These are phyloP conservation scores for Thymelicus sylvestris DNA, from an alignment of 2,888 invertebrate genomes.

Conservation along the genomic window DNA sequence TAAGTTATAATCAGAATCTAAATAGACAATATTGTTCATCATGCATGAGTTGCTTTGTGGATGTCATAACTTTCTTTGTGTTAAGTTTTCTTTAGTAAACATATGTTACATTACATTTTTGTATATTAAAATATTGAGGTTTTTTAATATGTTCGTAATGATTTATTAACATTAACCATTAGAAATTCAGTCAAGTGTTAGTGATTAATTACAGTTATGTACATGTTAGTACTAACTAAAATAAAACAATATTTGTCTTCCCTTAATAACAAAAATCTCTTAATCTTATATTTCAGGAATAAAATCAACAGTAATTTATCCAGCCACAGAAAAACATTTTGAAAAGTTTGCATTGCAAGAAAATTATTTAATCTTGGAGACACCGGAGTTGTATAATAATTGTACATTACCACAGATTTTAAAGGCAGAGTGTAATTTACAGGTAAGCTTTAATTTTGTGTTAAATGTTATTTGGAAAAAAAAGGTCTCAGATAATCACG, in stretches of 20 bases:
- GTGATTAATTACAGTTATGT: too few species aligned
- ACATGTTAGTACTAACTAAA: too few species aligned
- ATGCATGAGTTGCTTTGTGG: not conserved
- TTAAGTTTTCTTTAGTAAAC: not conserved
- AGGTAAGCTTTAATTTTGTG: constrained; percentile 81
- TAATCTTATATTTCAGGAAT: constrained; percentile 85
- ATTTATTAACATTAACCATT: too few species aligned
- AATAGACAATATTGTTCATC: not conserved
- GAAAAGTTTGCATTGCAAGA: constrained; percentile 92
- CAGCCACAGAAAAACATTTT: constrained; percentile 96
- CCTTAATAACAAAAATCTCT: not conserved
- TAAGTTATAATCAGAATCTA: not conserved
- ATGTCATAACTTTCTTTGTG: constrained; percentile 25
- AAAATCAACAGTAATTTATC: constrained; percentile 95
- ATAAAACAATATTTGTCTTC: too few species aligned
- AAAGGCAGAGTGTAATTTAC: constrained; percentile 89
- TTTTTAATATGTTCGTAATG: too few species aligned
- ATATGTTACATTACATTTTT: constrained; percentile 9
- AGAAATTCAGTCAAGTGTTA: too few species aligned
- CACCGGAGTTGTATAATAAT: constrained; percentile 90
- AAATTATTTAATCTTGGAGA: constrained; percentile 92
- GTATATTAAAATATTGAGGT: not conserved
- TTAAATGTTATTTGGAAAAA: too few species aligned
- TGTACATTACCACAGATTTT: constrained; percentile 91
- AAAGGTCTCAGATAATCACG: too few species aligned